A percentile compares a stretch with the other conserved stretches of the same genome.
Evolutionary conservation across 2,797 vertebrate species (phyloP).

Genomic region (Chrysocyon brachyurus): DNA sequence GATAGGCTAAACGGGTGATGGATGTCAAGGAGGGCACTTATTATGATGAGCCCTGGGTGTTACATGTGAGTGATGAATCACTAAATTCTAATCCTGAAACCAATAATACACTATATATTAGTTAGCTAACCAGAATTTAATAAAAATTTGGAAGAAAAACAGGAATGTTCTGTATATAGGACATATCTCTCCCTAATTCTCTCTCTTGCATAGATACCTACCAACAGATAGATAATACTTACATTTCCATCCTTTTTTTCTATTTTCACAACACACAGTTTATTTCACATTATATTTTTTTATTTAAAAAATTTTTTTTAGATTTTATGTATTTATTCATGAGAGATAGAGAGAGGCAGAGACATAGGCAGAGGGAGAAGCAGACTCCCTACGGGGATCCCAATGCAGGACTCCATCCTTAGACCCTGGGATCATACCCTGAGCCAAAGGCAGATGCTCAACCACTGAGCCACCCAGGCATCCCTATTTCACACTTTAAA

Average conservation of each 20-base stretch:
- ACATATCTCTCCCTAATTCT: not conserved
- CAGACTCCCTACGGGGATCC: too few relatives aligned
- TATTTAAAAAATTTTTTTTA: too few relatives aligned
- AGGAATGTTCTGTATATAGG: not conserved
- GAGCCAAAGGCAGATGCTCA: too few relatives aligned
- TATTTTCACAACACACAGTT: not conserved
- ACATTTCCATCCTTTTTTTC: not conserved
- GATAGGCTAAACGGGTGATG: not conserved
- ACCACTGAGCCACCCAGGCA: too few relatives aligned
- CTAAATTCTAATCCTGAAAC: not conserved
- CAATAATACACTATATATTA: not conserved
- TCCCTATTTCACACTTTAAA: too few relatives aligned
- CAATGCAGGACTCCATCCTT: too few relatives aligned
- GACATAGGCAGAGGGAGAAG: too few relatives aligned
- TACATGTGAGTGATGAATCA: not conserved
- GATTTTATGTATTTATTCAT: too few relatives aligned
- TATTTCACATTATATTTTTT: not conserved
- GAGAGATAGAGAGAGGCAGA: too few relatives aligned
- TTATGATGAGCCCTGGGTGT: not conserved
- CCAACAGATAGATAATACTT: not conserved
- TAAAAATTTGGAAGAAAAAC: not conserved
- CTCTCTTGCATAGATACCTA: not conserved
- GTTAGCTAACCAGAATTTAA: not conserved
- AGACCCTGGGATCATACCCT: too few relatives aligned
- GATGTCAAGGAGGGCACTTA: not conserved